Evolutionary conservation across 2,113 vertebrate genomes (phyloP).

Genomic region (Indicator maculatus): DNA sequence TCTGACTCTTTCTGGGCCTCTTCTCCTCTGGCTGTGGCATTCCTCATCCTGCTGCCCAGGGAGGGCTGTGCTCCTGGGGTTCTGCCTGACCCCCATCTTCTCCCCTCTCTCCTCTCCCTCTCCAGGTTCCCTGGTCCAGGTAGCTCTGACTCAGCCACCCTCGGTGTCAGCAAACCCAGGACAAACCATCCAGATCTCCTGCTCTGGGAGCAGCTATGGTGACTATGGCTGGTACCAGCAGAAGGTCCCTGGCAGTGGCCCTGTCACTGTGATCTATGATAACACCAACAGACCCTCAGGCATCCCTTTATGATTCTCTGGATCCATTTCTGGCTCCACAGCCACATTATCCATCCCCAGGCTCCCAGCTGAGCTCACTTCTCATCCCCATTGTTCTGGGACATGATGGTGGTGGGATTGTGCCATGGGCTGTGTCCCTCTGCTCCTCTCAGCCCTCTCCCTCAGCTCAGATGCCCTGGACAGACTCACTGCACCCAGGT

Average conservation of each 20-base stretch:
- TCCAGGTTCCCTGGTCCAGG: not conserved
- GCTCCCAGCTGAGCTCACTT: not conserved
- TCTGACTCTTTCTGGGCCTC: too few relatives aligned
- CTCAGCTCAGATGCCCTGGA: too few relatives aligned
- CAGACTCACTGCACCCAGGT: too few relatives aligned
- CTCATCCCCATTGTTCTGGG: too few relatives aligned
- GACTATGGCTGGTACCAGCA: not conserved
- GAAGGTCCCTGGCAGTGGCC: not conserved
- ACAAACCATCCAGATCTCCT: not conserved
- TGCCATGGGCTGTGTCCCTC: too few relatives aligned
- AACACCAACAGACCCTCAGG: rapidly evolving
- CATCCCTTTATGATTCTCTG: not conserved
- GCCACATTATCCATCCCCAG: not conserved
- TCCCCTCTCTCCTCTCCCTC: not conserved
- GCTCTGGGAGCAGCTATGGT: not conserved
- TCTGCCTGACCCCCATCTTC: not conserved
- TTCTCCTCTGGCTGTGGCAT: too few relatives aligned
- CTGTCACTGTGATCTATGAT: rapidly evolving
- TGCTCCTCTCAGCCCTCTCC: too few relatives aligned
- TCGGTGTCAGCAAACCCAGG: not conserved
- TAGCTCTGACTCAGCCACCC: not conserved
- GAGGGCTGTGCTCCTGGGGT: too few relatives aligned
- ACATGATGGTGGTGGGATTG: too few relatives aligned
- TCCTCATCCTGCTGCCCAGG: too few relatives aligned
- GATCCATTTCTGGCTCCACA: rapidly evolving